Percentiles rank a stretch among this genome's conserved stretches.
Evolutionary conservation across 2,797 vertebrate genomes (phyloP).

Genomic region (Pitangus sulphuratus): DNA sequence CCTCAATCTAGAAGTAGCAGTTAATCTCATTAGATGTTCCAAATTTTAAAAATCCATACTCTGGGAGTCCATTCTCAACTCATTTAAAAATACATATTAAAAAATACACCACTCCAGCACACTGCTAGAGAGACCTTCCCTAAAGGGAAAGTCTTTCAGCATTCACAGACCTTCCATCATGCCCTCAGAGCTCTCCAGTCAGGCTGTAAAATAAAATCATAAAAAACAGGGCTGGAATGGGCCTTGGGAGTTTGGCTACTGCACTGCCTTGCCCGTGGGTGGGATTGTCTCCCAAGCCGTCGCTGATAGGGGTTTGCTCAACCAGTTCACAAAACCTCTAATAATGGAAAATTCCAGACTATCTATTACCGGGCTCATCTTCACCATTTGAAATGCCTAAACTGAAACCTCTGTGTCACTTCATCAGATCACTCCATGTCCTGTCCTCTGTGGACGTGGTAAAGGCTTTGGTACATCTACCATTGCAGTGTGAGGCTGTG

Average conservation of each 20-base stretch:
- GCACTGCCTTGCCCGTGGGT: fast-evolving
- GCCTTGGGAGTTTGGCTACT: not conserved
- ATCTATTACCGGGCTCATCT: not conserved
- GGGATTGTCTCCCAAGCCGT: not conserved
- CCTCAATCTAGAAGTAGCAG: not conserved
- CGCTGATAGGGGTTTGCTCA: not conserved
- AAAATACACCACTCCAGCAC: not conserved
- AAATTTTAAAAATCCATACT: not conserved
- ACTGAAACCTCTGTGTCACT: not conserved
- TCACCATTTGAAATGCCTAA: not conserved
- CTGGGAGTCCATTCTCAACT: not conserved
- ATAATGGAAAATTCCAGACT: not conserved
- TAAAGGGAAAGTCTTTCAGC: not conserved
- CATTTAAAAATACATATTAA: not conserved
- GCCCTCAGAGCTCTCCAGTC: not conserved
- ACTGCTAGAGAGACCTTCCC: not conserved
- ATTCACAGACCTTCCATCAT: not conserved
- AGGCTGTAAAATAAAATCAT: not conserved
- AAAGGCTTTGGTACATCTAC: not conserved
- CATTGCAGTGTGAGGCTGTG: not conserved
- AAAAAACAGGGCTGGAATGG: not conserved
- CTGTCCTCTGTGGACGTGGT: not conserved
- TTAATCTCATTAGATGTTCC: not conserved
- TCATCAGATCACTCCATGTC: not conserved
- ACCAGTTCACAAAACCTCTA: not conserved